Percentiles rank a stretch among this genome's conserved stretches.
Conservation (phyloP, 2,888 invertebrate species). For the Lithophane socia region DNA sequence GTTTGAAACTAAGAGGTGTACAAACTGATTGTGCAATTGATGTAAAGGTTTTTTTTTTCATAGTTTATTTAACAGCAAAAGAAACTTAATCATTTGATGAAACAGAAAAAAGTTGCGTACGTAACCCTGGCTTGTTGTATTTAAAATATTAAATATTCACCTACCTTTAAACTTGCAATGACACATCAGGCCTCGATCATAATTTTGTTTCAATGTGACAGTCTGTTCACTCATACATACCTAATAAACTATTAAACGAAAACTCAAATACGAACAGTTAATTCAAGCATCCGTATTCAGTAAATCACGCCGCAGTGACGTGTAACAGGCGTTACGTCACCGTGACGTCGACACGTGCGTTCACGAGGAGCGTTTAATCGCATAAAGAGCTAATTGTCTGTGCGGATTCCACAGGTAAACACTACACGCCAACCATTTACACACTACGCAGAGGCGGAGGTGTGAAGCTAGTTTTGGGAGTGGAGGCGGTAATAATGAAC, state of each 20-base stretch:
- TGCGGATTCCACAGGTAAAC: slow-evolving; percentile 88
- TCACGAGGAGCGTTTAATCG: slow-evolving; percentile 84
- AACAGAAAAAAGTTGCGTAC: not conserved
- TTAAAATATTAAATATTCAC: not conserved
- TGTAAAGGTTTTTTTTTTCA: not conserved
- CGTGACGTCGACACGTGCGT: slow-evolving; percentile 81
- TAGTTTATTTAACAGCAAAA: not conserved
- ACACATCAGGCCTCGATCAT: not conserved
- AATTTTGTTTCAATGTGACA: slow-evolving; percentile 17
- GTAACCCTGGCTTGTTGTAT: not conserved
- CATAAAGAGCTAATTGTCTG: slow-evolving; percentile 89
- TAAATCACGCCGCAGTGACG: slow-evolving; percentile 65
- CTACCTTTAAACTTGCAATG: not conserved
- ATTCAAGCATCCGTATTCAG: slow-evolving; percentile 56
- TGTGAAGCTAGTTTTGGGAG: slow-evolving; percentile 52
- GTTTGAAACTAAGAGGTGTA: slow-evolving; percentile 1
- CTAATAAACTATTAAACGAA: slow-evolving; percentile 47
- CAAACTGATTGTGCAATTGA: not conserved
- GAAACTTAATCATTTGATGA: not conserved
- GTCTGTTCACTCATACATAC: slow-evolving; percentile 14
- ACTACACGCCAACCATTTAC: slow-evolving; percentile 82
- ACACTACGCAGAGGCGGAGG: slow-evolving; percentile 72
- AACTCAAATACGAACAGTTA: slow-evolving; percentile 58
- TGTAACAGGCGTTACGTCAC: slow-evolving; percentile 67
- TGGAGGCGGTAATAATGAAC: slow-evolving; percentile 18